Base-by-base conservation (phyloP, 2,888 invertebrate species). In the Caenorhabditis sp. region DNA sequence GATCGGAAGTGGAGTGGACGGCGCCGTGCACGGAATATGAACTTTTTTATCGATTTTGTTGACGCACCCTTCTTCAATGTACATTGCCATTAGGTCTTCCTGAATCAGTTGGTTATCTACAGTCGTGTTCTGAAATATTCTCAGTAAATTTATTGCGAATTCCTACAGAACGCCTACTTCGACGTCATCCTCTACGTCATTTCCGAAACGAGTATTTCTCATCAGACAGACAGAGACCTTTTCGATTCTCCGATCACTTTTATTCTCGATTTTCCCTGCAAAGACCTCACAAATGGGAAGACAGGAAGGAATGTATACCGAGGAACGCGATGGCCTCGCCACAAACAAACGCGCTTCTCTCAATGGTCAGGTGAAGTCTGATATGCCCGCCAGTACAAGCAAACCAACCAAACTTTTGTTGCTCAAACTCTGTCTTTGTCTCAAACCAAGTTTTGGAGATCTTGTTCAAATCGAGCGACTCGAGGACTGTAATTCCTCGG, bases 371-470 rank as follows among this genome's bases (percentile, higher is more conserved):
- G 24, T 72, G 61, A 30, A 85, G 70, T 53, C 78, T 65, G 37
- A 85, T 80, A 43, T 80, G 78, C n/a, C 85, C 85, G 15, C 85
- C 85, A 17, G 85, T 85, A 59, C 85, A 85, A 5, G 85, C 81
- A 68, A 85, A 85, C 75, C 83, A 78, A 15, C 85, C 85, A 55
- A 85, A 85, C 50, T 85, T 85, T 8, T 79, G 72, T 35, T 80
- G 76, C 43, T 80, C 80, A 26, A 61, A 76, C 35, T 78, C 73
- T 24, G 52, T 61, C 20, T 74, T 70, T 24, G 77, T 71, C 35
- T 82, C 81, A 30, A 85, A 84, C 61, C 78, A 80, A 8, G 48
- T 53, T 17, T 59, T 61, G 6, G 83, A 79, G n/a, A 83, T 59
- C 9, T 61, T 66, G 41, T 83, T 83, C 13, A 85, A 62, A 48